Percentiles rank a stretch among this genome's conserved stretches.
Evolutionary conservation across 2,797 vertebrate genomes (phyloP).

Genomic region (Poeciliopsis infans): DNA sequence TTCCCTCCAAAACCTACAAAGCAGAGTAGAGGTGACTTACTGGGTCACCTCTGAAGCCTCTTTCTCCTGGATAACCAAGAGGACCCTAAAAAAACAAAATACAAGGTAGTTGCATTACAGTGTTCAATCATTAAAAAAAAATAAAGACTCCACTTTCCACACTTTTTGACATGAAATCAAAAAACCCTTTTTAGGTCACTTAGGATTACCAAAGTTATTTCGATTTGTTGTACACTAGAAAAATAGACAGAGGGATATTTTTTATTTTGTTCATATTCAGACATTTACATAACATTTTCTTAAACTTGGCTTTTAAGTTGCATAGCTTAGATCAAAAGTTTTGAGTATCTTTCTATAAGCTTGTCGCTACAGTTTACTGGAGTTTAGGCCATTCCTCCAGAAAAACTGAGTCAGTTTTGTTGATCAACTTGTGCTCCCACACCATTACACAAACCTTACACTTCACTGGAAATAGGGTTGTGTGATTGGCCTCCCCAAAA

Average conservation of each 20-base stretch:
- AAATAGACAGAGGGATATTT: background rate
- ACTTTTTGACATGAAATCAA: background rate
- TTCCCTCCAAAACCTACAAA: background rate
- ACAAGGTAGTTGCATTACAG: constrained; percentile 14
- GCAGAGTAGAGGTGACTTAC: constrained; percentile 71
- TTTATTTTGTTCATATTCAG: background rate
- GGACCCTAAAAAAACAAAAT: constrained; percentile 76
- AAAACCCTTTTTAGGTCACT: background rate
- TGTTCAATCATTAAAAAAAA: background rate
- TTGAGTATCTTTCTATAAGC: background rate
- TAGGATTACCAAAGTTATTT: background rate
- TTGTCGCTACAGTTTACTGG: background rate
- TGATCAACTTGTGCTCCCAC: background rate
- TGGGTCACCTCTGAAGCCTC: constrained; percentile 83
- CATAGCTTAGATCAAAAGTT: background rate
- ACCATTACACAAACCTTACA: background rate
- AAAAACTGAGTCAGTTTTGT: background rate
- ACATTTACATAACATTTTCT: background rate
- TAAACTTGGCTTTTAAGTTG: background rate
- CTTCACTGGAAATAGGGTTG: background rate
- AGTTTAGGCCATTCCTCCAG: background rate
- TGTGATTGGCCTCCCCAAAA: background rate
- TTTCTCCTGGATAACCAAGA: constrained; percentile 81
- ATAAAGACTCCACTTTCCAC: background rate
- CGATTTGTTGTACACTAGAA: background rate